Percentiles rank a stretch among this genome's conserved stretches.
Evolutionary conservation across 2,113 vertebrate species (phyloP).

Genomic region (Anarrhichthys ocellatus): DNA sequence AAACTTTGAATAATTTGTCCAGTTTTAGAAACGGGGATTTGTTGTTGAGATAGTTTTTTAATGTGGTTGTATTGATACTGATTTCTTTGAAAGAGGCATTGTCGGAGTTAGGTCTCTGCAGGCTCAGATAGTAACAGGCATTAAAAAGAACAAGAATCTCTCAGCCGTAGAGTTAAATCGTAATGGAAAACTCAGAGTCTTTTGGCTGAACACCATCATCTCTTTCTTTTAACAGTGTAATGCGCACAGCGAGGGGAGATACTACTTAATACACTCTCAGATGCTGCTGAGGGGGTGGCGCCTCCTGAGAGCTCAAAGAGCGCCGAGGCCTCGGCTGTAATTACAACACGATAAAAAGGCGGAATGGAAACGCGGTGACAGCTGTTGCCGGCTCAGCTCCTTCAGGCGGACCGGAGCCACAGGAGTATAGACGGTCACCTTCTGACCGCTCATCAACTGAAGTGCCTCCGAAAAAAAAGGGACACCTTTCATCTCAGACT

Average conservation of each 20-base stretch:
- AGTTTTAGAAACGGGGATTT: conserved; percentile 26
- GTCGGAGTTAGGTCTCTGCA: conserved; percentile 2
- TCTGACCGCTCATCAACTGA: conserved; percentile 71
- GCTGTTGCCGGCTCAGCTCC: conserved; percentile 63
- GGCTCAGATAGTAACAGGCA: neutral
- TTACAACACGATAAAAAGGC: conserved; percentile 65
- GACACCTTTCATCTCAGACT: conserved; percentile 57
- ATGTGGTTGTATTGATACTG: neutral
- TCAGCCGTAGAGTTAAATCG: conserved; percentile 32
- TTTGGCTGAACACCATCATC: conserved; percentile 36
- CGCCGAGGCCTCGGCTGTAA: conserved; percentile 66
- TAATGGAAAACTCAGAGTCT: conserved; percentile 35
- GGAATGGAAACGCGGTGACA: conserved; percentile 63
- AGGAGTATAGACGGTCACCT: conserved; percentile 58
- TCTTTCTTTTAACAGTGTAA: conserved; percentile 53
- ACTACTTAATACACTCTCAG: conserved; percentile 53
- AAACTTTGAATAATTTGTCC: conserved; percentile 25
- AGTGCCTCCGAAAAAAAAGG: conserved; percentile 36
- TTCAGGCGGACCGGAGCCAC: conserved; percentile 45
- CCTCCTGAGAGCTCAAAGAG: conserved; percentile 68
- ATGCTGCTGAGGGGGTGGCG: conserved; percentile 58
- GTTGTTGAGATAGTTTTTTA: conserved; percentile 31
- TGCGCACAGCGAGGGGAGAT: conserved; percentile 46
- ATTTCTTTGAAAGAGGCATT: conserved; percentile 20
- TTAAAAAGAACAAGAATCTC: conserved; percentile 37